Conservation (phyloP, 2,113 vertebrate species). For the Epinephelus lanceolatus region DNA sequence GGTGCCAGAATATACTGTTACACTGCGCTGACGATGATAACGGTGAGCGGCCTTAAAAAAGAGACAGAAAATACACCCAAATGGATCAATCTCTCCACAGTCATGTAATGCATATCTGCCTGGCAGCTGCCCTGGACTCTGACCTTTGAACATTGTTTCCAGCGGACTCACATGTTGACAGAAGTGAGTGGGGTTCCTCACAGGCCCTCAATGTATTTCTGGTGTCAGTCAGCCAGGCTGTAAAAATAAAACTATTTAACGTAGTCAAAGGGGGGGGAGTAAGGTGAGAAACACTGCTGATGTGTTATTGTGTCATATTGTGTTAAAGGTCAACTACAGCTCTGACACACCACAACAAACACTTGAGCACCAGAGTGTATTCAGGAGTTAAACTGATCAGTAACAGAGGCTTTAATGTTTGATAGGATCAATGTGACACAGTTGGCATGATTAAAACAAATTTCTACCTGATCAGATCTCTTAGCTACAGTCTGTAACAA, state of each 20-base stretch:
- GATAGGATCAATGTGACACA: too few relatives aligned
- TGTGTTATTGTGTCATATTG: background rate
- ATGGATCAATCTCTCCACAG: slow-evolving; percentile 15
- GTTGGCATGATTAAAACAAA: too few relatives aligned
- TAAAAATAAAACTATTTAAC: slow-evolving; percentile 33
- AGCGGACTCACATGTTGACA: slow-evolving; percentile 54
- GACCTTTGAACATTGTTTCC: slow-evolving; percentile 70
- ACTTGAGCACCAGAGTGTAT: too few relatives aligned
- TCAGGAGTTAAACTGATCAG: too few relatives aligned
- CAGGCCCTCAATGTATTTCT: slow-evolving; percentile 14
- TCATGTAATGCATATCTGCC: slow-evolving; percentile 32
- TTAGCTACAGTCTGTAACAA: too few relatives aligned
- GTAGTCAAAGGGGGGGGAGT: background rate
- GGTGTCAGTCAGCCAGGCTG: background rate
- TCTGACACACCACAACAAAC: background rate
- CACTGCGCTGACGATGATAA: background rate
- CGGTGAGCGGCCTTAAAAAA: background rate
- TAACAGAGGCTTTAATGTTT: too few relatives aligned
- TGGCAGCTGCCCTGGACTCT: slow-evolving; percentile 56
- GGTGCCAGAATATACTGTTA: background rate
- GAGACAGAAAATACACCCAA: slow-evolving; percentile 6
- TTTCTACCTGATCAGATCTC: too few relatives aligned
- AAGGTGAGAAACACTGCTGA: background rate
- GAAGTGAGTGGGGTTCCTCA: slow-evolving; percentile 22
- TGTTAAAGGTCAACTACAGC: background rate